A percentile compares a stretch with the other conserved stretches of the same genome.
Conservation (phyloP, 1,140 invertebrate species). For the Helicoverpa armigera region DNA sequence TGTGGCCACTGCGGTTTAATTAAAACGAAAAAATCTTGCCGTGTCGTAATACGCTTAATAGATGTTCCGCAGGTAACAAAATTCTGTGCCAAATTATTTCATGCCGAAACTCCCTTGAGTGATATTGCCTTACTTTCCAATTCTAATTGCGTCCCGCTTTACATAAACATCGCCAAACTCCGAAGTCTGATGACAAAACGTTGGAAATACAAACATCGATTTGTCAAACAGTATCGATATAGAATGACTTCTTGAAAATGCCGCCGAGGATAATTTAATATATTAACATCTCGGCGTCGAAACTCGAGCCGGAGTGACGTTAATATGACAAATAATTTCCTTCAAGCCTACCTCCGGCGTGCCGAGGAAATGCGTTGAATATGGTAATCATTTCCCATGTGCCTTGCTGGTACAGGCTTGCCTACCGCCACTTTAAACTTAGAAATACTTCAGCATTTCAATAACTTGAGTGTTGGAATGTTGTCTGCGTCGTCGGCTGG, state of each 20-base stretch:
- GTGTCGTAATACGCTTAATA: conserved; percentile 48
- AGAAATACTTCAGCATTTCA: conserved; percentile 74
- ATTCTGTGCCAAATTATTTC: conserved; percentile 21
- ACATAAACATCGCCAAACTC: conserved; percentile 39
- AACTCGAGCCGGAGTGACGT: conserved; percentile 75
- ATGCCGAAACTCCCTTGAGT: background rate
- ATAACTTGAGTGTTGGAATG: conserved; percentile 54
- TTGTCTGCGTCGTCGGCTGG: conserved; percentile 40
- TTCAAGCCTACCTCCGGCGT: conserved; percentile 71
- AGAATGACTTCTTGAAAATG: conserved; percentile 65
- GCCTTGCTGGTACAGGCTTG: conserved; percentile 61
- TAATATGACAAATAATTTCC: conserved; percentile 84
- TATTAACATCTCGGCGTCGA: conserved; percentile 75
- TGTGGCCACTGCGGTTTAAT: conserved; percentile 78
- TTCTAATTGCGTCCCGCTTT: conserved; percentile 27
- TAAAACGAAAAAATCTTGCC: conserved; percentile 69
- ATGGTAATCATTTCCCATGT: conserved; percentile 80
- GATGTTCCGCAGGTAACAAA: conserved; percentile 37
- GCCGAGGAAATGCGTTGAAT: conserved; percentile 78
- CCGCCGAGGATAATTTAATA: conserved; percentile 73
- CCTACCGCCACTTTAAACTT: conserved; percentile 69
- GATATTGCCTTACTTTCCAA: conserved; percentile 18
- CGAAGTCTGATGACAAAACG: conserved; percentile 45
- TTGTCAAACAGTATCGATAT: conserved; percentile 59
- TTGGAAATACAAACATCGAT: conserved; percentile 44